Evolutionary conservation across 2,797 vertebrate genomes (phyloP), one percentile per base, ranked within the genome.

Genomic region (Borostomias antarcticus): DNA sequence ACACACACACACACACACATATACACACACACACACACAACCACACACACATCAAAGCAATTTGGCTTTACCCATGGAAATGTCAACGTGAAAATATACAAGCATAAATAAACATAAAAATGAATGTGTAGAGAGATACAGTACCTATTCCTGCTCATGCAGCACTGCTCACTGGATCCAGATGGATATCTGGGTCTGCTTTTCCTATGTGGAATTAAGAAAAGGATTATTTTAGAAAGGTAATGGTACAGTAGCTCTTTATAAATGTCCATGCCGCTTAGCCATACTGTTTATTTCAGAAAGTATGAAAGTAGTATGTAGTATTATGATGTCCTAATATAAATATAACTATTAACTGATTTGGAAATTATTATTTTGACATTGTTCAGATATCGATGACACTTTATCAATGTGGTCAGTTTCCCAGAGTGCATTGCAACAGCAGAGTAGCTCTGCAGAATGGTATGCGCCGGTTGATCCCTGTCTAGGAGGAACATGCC

Each of bases 1-100:
- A 69, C 73, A 80, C 47, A 47, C 30, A 32, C 5, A 62, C 53
- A 66, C 48, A 60, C 23, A 66, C 64, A 77, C 66, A 40, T 62
- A 62, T 43, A 10, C 50, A 61, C 63, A 79, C 35, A 59, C 37
- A 65, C 28, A 45, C 5, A 33, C 52, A n/a, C 4, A 30, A 56
- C 30, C 30, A 56, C 53, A 32, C 28, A 32, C 53, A 32, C 5
- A 15, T 53, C 6, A 30, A 17, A 45, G n/a, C 15, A n/a, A n/a
- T n/a, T n/a, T n/a, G n/a, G n/a, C n/a, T n/a, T n/a, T n/a, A n/a
- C n/a, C n/a, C n/a, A n/a, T n/a, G n/a, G n/a, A n/a, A n/a, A n/a
- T n/a, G n/a, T n/a, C n/a, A n/a, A n/a, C n/a, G n/a, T n/a, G n/a
- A n/a, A n/a, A n/a, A n/a, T n/a, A n/a, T n/a, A n/a, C n/a, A n/a